Evolutionary conservation across 2,888 invertebrate species (phyloP).

Genomic region (Pheosia gnoma): DNA sequence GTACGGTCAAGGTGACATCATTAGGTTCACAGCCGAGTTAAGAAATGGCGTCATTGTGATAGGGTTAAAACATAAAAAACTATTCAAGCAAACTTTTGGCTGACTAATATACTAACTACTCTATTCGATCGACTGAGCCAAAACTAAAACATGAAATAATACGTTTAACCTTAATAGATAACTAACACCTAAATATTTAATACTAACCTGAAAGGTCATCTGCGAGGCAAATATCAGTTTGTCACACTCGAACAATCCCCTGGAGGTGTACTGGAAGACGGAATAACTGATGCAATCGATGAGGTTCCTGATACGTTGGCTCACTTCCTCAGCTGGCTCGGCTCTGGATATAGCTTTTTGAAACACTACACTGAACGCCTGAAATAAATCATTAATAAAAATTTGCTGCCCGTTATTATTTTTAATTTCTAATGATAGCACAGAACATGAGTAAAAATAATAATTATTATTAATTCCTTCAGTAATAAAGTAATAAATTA

Average conservation of each 20-base stretch:
- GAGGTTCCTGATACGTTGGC: conserved; percentile 91
- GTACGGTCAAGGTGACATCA: background rate
- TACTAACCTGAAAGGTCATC: conserved; percentile 96
- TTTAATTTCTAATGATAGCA: too few relatives aligned
- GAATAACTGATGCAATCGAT: conserved; percentile 98
- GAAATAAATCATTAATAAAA: conserved; percentile 31
- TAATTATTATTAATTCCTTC: too few relatives aligned
- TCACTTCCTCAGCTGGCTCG: conserved; percentile 91
- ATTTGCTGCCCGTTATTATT: too few relatives aligned
- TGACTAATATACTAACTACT: too few relatives aligned
- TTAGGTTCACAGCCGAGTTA: background rate
- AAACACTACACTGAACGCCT: conserved; percentile 99
- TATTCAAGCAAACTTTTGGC: background rate
- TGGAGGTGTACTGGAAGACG: conserved; percentile 96
- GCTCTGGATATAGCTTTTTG: conserved; percentile 97
- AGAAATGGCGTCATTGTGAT: background rate
- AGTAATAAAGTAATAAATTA: too few relatives aligned
- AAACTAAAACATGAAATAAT: too few relatives aligned
- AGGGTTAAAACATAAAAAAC: background rate
- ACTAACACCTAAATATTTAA: too few relatives aligned
- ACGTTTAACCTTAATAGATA: too few relatives aligned
- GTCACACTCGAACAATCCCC: conserved; percentile 98
- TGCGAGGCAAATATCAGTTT: conserved; percentile 98
- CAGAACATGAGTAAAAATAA: too few relatives aligned
- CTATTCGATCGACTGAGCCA: too few relatives aligned